Evolutionary conservation across 2,888 invertebrate species (phyloP), one percentile per base, ranked within the genome.

Genomic region (Dendrolimus pini): DNA sequence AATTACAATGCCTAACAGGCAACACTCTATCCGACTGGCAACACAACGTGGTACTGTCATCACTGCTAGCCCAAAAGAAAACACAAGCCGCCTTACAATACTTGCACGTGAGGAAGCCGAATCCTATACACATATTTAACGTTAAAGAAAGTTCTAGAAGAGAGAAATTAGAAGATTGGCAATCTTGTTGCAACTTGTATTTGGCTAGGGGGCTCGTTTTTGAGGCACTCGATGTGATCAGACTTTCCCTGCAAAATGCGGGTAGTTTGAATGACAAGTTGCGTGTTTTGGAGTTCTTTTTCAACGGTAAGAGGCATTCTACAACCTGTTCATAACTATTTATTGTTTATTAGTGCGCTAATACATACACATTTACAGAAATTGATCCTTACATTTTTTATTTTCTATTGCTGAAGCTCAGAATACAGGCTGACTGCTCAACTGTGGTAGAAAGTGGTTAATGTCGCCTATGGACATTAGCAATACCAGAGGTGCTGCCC

Each of bases 81-180:
- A 92, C 93, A 0, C 93, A 93, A 69, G 91, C 94, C 10, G 96
- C 96, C 0, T 80, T 96, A 14, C 92, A 93, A 18, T 96, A 96
- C 77, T 73, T 95, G 13, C 93, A 93, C 68, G 92, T 94, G 0
- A 80, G 93, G 0, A 86, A 92, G 85, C 78, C 94, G 77, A 61
- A 92, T 0, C 82, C 93, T 0, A 78, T 89, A 1, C 91, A 93
- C 2, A 77, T 89, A 41, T 82, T 90, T 2, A 72, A 72, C 10
- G 74, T 75, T 10, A 67, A 64, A 2, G 65, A 72, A 9, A 69
- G 67, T 9, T 64, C 63, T 69, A 56, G 73, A 7, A 62, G 65
- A 41, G 63, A 77, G 0, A 78, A 85, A 56, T 53, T 84, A 53
- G 92, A 92, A 42, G 88, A 93, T 55, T 89, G 92, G 81, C 90